These are phyloP conservation scores for Vannuccia rotundouncinata DNA, from an alignment of 2,888 invertebrate genomes.

Conservation along the genomic window DNA sequence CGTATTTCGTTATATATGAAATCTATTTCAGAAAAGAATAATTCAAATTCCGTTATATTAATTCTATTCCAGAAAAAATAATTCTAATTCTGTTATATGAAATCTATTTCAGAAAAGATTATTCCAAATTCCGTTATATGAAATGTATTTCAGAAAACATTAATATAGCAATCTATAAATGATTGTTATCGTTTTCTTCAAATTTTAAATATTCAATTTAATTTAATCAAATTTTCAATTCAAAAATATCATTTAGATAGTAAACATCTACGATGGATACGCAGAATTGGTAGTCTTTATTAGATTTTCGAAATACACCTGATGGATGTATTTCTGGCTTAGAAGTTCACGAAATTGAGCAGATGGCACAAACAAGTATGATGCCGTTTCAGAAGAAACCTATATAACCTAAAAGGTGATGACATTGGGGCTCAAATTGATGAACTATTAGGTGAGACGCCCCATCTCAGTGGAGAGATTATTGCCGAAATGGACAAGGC, in stretches of 20 bases:
- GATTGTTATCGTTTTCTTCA: no score
- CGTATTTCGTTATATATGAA: no score
- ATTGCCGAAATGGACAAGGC: slow-evolving; percentile 22
- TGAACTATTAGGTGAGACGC: slow-evolving; percentile 1
- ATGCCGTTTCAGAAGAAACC: slow-evolving; percentile 6
- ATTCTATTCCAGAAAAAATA: no score
- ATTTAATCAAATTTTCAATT: no score
- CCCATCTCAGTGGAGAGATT: background rate
- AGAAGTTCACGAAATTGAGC: background rate
- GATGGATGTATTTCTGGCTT: slow-evolving; percentile 13
- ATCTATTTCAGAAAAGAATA: no score
- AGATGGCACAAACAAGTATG: slow-evolving; percentile 10
- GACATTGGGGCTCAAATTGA: slow-evolving; percentile 12
- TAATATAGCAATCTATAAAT: no score
- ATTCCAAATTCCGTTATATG: no score
- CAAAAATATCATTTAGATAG: slow-evolving; percentile 32
- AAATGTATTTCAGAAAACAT: no score
- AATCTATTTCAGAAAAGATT: no score
- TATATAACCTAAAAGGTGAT: slow-evolving; percentile 13
- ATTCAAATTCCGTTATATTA: no score
- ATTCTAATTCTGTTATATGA: no score
- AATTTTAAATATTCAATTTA: no score
- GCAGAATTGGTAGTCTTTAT: background rate
- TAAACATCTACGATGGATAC: background rate
- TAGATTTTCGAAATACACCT: slow-evolving; percentile 2